Evolutionary conservation across 2,888 invertebrate genomes (phyloP).

Genomic region (Agonopterix subpropinquella): DNA sequence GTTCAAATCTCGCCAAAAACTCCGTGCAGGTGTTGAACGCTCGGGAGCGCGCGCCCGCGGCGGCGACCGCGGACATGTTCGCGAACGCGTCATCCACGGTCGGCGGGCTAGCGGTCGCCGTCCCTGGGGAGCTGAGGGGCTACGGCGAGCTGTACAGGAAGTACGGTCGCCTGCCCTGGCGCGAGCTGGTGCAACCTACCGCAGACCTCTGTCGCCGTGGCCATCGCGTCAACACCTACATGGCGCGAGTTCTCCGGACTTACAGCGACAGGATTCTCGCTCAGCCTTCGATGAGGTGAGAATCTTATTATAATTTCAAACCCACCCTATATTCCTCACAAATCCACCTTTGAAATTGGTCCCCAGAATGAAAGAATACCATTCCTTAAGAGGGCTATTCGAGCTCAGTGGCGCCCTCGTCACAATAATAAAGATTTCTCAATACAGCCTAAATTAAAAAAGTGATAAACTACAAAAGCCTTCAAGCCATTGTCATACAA

Average conservation of each 20-base stretch:
- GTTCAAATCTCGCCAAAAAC: too few relatives aligned
- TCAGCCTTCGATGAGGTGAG: constrained; percentile 77
- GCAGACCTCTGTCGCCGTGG: constrained; percentile 86
- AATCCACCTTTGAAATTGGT: too few relatives aligned
- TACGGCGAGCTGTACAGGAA: constrained; percentile 84
- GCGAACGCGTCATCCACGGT: constrained; percentile 58
- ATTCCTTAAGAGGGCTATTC: too few relatives aligned
- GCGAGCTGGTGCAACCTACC: constrained; percentile 84
- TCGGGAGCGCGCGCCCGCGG: constrained; percentile 84
- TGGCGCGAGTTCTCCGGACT: constrained; percentile 72
- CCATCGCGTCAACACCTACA: constrained; percentile 79
- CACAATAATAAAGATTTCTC: too few relatives aligned
- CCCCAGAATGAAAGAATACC: too few relatives aligned
- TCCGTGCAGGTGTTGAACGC: constrained; percentile 82
- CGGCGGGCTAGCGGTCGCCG: constrained; percentile 85
- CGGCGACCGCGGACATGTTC: constrained; percentile 82
- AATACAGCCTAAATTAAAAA: too few relatives aligned
- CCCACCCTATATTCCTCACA: too few relatives aligned
- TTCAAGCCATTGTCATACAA: too few relatives aligned
- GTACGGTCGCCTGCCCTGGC: constrained; percentile 88
- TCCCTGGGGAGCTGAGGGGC: constrained; percentile 94
- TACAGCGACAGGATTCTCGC: constrained; percentile 70
- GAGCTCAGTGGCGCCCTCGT: too few relatives aligned
- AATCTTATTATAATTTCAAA: too few relatives aligned
- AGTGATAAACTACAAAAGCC: too few relatives aligned